Conservation (phyloP, 1,140 invertebrate species). For the Lordiphosa clarofinis region DNA sequence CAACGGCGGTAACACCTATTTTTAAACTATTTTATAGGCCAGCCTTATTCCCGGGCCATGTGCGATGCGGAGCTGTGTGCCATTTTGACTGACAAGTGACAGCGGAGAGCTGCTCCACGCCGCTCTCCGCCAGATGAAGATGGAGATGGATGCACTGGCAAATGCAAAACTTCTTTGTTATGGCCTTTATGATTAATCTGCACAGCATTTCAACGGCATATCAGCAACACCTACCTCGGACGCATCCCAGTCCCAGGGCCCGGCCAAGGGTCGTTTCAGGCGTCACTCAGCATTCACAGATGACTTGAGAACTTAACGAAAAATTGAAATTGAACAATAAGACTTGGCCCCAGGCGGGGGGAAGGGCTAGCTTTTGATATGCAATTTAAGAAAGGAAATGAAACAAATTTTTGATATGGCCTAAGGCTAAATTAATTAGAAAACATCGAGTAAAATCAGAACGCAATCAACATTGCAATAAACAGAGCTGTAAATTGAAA, state of each 20-base stretch:
- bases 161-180: constrained; percentile 58
- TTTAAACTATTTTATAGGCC: constrained; percentile 52
- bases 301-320: constrained; percentile 14
- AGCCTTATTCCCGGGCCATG: constrained; percentile 20
- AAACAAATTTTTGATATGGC: too few relatives aligned
- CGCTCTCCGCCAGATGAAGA: constrained; percentile 20
- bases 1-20: constrained; percentile 48
- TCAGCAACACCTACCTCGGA: constrained; percentile 49
- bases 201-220: constrained; percentile 53
- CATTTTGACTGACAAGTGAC: constrained; percentile 58
- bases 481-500: too few relatives aligned
- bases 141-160: constrained; percentile 25
- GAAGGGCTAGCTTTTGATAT: too few relatives aligned
- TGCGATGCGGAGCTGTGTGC: constrained; percentile 7
- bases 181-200: constrained; percentile 61
- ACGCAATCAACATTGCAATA: too few relatives aligned
- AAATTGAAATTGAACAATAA: constrained; percentile 17
- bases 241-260: constrained; percentile 7
- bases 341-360: too few relatives aligned
- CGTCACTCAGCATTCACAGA: constrained; percentile 8
- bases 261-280: constrained; percentile 9
- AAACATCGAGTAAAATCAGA: too few relatives aligned
- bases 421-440: too few relatives aligned
- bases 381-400: too few relatives aligned
- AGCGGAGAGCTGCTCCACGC: constrained; percentile 16